These are phyloP conservation scores for Geodia barretti DNA, from an alignment of 37 sponge, comb jelly and placozoan species.

Conservation along the genomic window DNA sequence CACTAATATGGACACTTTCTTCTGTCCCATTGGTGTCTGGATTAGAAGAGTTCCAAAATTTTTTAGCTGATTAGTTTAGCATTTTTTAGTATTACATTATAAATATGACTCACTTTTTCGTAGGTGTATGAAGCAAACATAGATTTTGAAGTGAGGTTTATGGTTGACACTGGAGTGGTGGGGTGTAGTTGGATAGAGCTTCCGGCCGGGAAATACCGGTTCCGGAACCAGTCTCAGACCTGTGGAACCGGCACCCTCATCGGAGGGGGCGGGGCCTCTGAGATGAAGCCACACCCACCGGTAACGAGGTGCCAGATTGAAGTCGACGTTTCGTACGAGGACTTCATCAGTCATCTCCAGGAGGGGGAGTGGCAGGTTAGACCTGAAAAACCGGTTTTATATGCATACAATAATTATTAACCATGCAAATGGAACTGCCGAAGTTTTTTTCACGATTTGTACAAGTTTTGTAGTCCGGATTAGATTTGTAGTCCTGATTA, in stretches of 20 bases:
- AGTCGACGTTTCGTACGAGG: constrained; percentile 81
- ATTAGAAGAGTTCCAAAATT: background rate
- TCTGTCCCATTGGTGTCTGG: background rate
- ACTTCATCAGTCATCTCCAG: constrained; percentile 73
- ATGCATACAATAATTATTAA: too few relatives aligned
- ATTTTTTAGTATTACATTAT: background rate
- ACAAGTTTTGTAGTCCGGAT: too few relatives aligned
- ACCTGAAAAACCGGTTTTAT: too few relatives aligned
- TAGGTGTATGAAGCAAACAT: constrained; percentile 87
- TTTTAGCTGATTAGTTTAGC: background rate
- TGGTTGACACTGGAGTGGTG: constrained; percentile 94
- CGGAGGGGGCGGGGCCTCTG: background rate
- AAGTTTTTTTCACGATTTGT: too few relatives aligned
- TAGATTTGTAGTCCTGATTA: too few relatives aligned
- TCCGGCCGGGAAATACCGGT: constrained; percentile 67
- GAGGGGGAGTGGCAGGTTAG: constrained; percentile 97
- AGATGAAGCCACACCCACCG: background rate
- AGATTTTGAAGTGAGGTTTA: constrained; percentile 94
- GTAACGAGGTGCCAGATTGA: constrained; percentile 86
- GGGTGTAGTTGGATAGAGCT: constrained; percentile 97
- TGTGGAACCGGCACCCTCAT: constrained; percentile 8
- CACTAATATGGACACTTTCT: background rate
- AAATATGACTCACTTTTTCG: background rate
- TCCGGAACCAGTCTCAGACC: constrained; percentile 12
- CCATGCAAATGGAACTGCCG: too few relatives aligned